Evolutionary conservation across 2,888 invertebrate species (phyloP), one percentile per base, ranked within the genome.

Genomic region (Torymus aiolomorphi): DNA sequence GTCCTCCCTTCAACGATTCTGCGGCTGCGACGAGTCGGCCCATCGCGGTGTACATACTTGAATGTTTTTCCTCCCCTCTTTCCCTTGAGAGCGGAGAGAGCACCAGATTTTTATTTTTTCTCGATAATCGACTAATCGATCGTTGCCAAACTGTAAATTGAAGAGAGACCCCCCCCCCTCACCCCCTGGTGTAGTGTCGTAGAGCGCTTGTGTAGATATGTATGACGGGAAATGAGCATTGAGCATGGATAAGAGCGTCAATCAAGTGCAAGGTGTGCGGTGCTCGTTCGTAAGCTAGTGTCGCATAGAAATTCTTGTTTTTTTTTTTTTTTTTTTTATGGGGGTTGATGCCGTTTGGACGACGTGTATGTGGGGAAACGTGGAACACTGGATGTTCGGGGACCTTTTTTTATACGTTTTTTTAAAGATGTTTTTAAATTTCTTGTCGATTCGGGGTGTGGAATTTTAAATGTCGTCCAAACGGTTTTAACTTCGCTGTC

Each of bases 71-170:
- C 8, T 72, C 66, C 24, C 24, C 12, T 57, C 63, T 14, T 14
- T 49, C 74, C 51, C n/a, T n/a, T 10, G 20, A 42, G 8, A 42
- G 42, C 8, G 31, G 59, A 63, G n/a, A 62, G 59, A 65, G 65
- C 49, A 61, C 13, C 52, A 67, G 52, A 73, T 61, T 18, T 76
- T 70, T 49, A 76, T 42, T 42, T 42, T 42, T 42, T 10, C 8
- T 42, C 12, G 59, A 74, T 79, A 57, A 76, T 65, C 18, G n/a
- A 66, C 42, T 71, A 61, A 72, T 76, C 57, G 65, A 76, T 76
- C 52, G 78, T 81, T 81, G 78, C 78, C 81, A 81, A 81, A 81
- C 71, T 76, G 78, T 81, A 80, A 70, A 77, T 80, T 80, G 51
- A 70, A 13, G 42, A 42, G 4, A 31, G 31, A 31, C 3, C 5